Evolutionary conservation across 2,888 invertebrate genomes (phyloP).

Genomic region (Amiota minor): DNA sequence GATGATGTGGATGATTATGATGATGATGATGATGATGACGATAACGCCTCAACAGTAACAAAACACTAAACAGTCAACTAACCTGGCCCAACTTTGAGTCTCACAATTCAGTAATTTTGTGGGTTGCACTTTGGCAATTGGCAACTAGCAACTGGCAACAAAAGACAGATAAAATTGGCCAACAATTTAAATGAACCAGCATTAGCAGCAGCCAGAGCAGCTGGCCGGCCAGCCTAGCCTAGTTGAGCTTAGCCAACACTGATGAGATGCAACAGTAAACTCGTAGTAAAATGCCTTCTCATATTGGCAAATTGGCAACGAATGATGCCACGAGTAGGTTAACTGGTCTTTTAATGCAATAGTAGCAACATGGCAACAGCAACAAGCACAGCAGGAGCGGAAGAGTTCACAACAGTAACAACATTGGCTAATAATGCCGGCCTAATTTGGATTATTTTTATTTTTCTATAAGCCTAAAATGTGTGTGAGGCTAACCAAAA

Average conservation of each 20-base stretch:
- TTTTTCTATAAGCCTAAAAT: neutral
- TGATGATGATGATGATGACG: neutral
- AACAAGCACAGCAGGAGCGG: neutral
- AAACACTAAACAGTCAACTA: too few species aligned
- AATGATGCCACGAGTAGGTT: constrained; percentile 10
- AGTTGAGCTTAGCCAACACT: neutral
- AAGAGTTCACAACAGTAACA: too few species aligned
- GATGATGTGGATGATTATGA: neutral
- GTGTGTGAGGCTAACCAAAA: neutral
- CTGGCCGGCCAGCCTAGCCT: neutral
- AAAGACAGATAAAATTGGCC: constrained; percentile 1
- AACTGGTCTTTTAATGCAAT: constrained; percentile 13
- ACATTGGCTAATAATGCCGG: too few species aligned
- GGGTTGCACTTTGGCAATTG: constrained; percentile 26
- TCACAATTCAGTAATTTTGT: neutral
- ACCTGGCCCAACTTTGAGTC: too few species aligned
- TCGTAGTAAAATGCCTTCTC: neutral
- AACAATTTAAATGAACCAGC: neutral
- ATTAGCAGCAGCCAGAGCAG: neutral
- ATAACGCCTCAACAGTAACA: neutral
- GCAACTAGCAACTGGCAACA: neutral
- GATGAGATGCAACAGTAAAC: neutral
- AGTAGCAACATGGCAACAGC: neutral
- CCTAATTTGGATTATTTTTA: neutral
- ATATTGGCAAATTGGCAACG: constrained; percentile 7